Evolutionary conservation across 2,113 vertebrate genomes (phyloP).

Genomic region (Semnornis frantzii): DNA sequence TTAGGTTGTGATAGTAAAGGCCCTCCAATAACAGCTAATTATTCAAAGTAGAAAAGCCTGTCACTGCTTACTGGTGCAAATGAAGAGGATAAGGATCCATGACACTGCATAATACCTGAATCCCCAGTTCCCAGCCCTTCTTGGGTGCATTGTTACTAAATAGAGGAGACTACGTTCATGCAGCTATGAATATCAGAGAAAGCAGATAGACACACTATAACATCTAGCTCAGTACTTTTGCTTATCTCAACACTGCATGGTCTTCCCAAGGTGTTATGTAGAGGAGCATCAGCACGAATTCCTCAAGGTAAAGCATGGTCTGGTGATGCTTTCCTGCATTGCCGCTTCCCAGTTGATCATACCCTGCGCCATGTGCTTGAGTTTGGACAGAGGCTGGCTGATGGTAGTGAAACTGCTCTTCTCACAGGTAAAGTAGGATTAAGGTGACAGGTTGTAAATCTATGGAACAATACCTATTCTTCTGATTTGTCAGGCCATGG

Average conservation of each 20-base stretch:
- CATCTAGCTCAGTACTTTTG: neutral
- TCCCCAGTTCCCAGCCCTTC: neutral
- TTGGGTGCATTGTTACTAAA: neutral
- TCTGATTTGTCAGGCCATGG: neutral
- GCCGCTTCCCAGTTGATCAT: fast-evolving
- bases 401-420: neutral
- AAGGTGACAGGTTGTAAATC: neutral
- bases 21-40: neutral
- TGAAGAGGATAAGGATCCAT: neutral
- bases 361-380: neutral
- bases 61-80: neutral
- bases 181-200: neutral
- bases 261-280: neutral
- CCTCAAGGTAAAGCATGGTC: neutral
- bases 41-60: neutral
- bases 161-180: neutral
- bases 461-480: neutral
- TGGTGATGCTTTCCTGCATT: neutral
- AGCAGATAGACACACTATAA: neutral
- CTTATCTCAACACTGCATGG: fast-evolving
- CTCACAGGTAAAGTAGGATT: neutral
- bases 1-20: neutral
- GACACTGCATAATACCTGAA: neutral
- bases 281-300: neutral
- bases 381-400: neutral